Evolutionary conservation across 2,888 invertebrate species (phyloP).

Genomic region (Cryptus viduatorius): DNA sequence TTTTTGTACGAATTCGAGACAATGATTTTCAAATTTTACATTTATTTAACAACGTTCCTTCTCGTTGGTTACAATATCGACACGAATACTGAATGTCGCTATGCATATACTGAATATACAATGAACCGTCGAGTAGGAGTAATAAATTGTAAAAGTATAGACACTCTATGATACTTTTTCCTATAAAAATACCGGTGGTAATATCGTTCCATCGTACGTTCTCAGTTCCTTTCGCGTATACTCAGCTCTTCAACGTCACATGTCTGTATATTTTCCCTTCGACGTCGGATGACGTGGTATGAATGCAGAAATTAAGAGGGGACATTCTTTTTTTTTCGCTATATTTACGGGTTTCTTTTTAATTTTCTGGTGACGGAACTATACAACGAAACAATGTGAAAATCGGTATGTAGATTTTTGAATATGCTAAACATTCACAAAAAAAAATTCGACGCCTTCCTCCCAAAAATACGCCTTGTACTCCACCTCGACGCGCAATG

Average conservation of each 20-base stretch:
- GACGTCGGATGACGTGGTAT: conserved; percentile 42
- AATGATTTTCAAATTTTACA: not conserved
- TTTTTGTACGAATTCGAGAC: not conserved
- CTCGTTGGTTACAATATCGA: too few species aligned
- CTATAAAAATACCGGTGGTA: not conserved
- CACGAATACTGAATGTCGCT: too few species aligned
- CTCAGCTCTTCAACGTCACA: conserved; percentile 46
- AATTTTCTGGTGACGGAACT: too few species aligned
- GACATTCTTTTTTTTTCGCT: too few species aligned
- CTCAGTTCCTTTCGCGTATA: not conserved
- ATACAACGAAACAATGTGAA: too few species aligned
- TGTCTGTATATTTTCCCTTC: conserved; percentile 50
- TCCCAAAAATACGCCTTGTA: too few species aligned
- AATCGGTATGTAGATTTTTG: too few species aligned
- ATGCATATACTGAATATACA: not conserved
- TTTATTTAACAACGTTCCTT: too few species aligned
- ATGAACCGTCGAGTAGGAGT: not conserved
- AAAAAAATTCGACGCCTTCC: too few species aligned
- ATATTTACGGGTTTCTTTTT: too few species aligned
- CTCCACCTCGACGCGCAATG: too few species aligned
- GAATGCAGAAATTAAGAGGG: conserved; percentile 62
- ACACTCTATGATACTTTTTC: not conserved
- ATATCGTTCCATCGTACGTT: conserved; percentile 13
- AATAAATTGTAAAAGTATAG: not conserved
- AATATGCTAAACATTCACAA: too few species aligned